These are phyloP conservation scores for Fringilla coelebs DNA, from an alignment of 2,797 vertebrate species.

Conservation along the genomic window DNA sequence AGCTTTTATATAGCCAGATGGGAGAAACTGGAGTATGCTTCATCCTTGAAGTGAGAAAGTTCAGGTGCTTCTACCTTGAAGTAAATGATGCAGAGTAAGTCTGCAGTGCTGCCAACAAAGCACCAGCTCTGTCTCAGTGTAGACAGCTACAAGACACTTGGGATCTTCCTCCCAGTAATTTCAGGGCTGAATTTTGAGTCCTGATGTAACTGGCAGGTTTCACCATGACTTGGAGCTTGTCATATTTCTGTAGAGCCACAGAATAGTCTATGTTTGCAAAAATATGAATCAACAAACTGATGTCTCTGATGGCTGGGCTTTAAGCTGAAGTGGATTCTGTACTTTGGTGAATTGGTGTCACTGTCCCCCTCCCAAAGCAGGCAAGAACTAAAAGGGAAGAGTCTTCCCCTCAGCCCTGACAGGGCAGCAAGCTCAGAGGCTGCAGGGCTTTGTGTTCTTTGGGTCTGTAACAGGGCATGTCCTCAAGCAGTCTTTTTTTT, in stretches of 20 bases:
- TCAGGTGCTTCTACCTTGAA: neutral
- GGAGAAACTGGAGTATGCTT: neutral
- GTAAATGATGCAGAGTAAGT: neutral
- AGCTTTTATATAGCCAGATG: neutral
- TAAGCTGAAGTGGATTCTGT: neutral
- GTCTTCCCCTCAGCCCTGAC: neutral
- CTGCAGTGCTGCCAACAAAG: neutral
- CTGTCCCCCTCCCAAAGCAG: neutral
- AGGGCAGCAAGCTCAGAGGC: neutral
- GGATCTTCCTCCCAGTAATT: neutral
- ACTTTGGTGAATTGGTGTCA: neutral
- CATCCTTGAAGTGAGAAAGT: slow-evolving; percentile 32
- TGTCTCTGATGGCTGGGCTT: neutral
- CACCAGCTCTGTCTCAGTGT: neutral
- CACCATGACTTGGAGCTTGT: neutral
- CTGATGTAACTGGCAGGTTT: neutral
- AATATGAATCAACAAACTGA: neutral
- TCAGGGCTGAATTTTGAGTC: neutral
- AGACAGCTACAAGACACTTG: neutral
- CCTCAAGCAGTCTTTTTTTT: slow-evolving; percentile 24
- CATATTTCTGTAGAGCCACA: neutral
- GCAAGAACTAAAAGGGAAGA: neutral
- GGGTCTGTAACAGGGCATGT: neutral
- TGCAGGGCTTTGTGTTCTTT: neutral
- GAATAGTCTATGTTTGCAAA: neutral